Percentiles rank a stretch among this genome's conserved stretches.
These are phyloP conservation scores for Tricholaema leucomelas DNA, from an alignment of 2,113 vertebrate genomes.

Conservation along the genomic window DNA sequence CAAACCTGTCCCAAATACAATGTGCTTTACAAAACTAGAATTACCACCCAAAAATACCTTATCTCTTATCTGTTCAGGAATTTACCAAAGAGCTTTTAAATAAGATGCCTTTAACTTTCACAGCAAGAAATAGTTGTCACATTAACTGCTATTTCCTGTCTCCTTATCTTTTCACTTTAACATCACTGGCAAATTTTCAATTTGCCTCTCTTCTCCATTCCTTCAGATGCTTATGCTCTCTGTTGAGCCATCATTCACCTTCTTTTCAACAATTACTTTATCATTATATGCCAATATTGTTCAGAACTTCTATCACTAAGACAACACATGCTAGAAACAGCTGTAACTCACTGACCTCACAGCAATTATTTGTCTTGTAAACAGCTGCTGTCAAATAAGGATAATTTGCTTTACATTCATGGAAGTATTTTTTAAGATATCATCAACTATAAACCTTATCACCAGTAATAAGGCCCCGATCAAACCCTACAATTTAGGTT, in stretches of 20 bases:
- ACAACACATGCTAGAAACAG: not conserved
- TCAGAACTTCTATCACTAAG: not conserved
- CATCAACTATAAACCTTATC: not conserved
- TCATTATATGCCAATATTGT: fast-evolving
- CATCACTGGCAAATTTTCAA: fast-evolving
- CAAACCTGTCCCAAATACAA: not conserved
- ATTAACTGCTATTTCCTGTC: not conserved
- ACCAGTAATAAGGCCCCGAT: fast-evolving
- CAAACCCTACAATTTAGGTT: not conserved
- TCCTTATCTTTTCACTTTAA: not conserved
- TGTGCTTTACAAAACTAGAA: fast-evolving
- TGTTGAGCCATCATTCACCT: not conserved
- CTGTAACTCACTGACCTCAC: not conserved
- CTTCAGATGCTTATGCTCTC: not conserved
- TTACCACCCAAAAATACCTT: not conserved
- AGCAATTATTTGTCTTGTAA: not conserved
- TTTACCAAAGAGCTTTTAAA: not conserved
- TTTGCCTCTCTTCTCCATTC: not conserved
- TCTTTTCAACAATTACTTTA: not conserved
- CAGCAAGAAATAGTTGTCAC: not conserved
- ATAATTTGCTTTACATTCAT: not conserved
- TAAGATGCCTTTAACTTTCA: not conserved
- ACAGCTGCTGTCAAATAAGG: not conserved
- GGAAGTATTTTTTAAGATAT: not conserved
- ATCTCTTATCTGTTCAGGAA: not conserved